A percentile compares a stretch with the other conserved stretches of the same genome.
phyloP scores from a whole-genome alignment of 1,140 invertebrate genomes.

The Vanessa atalanta region DNA sequence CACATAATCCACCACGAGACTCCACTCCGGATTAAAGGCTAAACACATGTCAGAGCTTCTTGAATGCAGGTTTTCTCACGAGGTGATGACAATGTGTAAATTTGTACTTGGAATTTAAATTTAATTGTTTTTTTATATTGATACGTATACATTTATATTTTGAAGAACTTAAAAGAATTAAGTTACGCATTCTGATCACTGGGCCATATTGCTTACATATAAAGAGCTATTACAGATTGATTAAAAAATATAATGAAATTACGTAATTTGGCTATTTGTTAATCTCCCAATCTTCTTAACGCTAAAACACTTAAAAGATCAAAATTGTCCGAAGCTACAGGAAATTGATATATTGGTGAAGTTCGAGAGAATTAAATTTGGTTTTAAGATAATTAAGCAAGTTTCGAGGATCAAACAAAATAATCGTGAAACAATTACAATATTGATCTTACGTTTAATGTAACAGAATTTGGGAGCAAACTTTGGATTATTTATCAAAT shows the following conservation, averaged over 20 bases:
- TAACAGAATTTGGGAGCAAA: conserved; percentile 24
- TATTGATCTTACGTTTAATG: conserved; percentile 40
- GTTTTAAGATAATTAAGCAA: conserved; percentile 44
- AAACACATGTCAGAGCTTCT: too few species aligned
- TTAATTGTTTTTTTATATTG: too few species aligned
- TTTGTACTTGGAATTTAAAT: too few species aligned
- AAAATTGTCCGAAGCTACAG: conserved; percentile 14
- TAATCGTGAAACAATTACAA: conserved; percentile 42
- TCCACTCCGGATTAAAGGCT: too few species aligned
- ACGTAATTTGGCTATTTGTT: not conserved
- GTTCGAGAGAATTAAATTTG: conserved; percentile 40
- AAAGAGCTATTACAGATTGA: not conserved
- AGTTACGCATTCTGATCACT: too few species aligned
- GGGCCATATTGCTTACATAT: not conserved
- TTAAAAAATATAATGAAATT: not conserved
- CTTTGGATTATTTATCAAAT: conserved; percentile 18
- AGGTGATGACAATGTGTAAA: too few species aligned
- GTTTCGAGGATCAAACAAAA: conserved; percentile 42
- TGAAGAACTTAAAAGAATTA: too few species aligned
- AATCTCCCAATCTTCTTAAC: not conserved
- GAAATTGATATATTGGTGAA: conserved; percentile 31
- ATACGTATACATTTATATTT: too few species aligned
- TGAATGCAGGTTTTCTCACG: too few species aligned
- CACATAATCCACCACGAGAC: too few species aligned
- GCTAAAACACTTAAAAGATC: conserved; percentile 10